A percentile compares a stretch with the other conserved stretches of the same genome.
These are phyloP conservation scores for Eumaeus atala DNA, from an alignment of 1,140 invertebrate genomes.

Conservation along the genomic window DNA sequence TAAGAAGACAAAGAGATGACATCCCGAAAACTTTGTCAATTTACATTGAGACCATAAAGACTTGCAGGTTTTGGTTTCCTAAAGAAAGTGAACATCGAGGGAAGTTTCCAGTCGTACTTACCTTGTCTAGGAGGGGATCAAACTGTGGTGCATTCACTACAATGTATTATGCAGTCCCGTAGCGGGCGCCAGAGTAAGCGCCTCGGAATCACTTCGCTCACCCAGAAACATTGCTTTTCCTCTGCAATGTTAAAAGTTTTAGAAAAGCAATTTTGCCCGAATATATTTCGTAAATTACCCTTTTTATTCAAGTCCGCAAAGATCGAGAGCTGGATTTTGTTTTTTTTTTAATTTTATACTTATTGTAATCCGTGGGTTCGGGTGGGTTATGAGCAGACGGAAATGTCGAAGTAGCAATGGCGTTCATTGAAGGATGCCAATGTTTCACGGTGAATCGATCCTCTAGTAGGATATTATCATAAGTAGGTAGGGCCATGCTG, in stretches of 20 bases:
- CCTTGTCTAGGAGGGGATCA: constrained; percentile 70
- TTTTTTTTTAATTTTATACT: neutral
- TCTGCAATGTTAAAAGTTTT: constrained; percentile 51
- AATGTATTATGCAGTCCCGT: constrained; percentile 69
- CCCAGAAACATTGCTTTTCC: constrained; percentile 47
- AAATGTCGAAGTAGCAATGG: no score
- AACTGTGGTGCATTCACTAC: constrained; percentile 68
- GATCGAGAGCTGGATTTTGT: constrained; percentile 22
- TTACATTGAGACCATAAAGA: constrained; percentile 62
- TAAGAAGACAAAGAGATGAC: constrained; percentile 65
- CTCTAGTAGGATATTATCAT: no score
- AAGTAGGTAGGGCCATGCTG: no score
- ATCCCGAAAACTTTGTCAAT: constrained; percentile 67
- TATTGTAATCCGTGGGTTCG: no score
- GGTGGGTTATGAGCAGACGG: no score
- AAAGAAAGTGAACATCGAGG: constrained; percentile 64
- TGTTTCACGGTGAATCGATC: no score
- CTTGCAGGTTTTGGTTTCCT: constrained; percentile 56
- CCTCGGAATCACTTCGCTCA: constrained; percentile 55
- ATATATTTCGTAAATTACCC: constrained; percentile 47
- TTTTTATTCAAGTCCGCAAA: constrained; percentile 9
- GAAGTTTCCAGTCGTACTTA: constrained; percentile 70
- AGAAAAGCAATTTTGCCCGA: constrained; percentile 35
- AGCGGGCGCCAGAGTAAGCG: constrained; percentile 52
- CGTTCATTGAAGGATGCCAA: no score